Evolutionary conservation across 1,140 invertebrate species (phyloP), one percentile per base, ranked within the genome.

Genomic region (Lysiphlebus fabarum): DNA sequence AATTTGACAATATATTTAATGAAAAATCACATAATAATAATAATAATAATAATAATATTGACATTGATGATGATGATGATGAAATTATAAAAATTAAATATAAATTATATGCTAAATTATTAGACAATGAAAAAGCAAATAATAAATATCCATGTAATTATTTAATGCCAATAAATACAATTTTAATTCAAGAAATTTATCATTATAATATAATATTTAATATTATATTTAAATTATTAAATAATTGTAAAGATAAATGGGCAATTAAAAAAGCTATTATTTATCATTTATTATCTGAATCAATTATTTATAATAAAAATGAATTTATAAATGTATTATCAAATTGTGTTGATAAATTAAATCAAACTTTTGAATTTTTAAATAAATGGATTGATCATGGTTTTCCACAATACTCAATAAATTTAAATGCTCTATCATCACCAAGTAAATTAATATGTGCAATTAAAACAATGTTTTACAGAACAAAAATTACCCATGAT

Each of bases 391-490:
- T 45, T 37, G 67, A 81, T 45, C 84, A 83, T 12, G 78, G 82
- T 45, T 36, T 33, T 12, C 84, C 87, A 26, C 17, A 26, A 26
- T 26, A 26, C 33, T 63, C 65, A 7, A 81, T 86, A 68, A 87
- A 86, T 84, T 79, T 90, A 33, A 86, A 85, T 42, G 87, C 84
- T 26, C 83, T 91, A 67, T 87, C 83, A 67, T 87, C 86, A 69
- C 85, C 86, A 5, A 85, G 87, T 73, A 85, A 85, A 44, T 86
- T 90, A 67, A 71, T 91, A 2, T 85, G 85, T 17, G 86, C 84
- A 47, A 82, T 84, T 11, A 75, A 84, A 55, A 84, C 88, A 65
- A 87, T 86, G 66, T 89, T 80, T 75, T 83, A 88, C 3, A 78
- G 86, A 61, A 82, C 79, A 63, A 73, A 78, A 64, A 77, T 86